Conservation (phyloP, 2,113 vertebrate species). For the Lepisosteus oculatus region DNA sequence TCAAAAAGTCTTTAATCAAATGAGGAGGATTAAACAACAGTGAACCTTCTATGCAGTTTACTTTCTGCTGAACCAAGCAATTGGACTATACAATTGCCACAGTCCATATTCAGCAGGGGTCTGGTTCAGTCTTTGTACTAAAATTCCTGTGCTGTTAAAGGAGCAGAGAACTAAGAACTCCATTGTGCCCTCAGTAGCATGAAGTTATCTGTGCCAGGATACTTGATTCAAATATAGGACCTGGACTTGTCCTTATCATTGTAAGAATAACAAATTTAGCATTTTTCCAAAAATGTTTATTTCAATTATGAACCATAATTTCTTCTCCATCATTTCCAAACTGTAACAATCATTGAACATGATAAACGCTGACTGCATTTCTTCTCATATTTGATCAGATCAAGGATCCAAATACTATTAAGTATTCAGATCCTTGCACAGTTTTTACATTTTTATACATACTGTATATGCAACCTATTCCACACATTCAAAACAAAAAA, state of each 20-base stretch:
- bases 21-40: background rate
- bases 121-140: constrained; percentile 5
- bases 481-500: too few species aligned
- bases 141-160: constrained; percentile 2
- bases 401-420: too few species aligned
- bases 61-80: background rate
- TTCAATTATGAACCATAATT: too few species aligned
- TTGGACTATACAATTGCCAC: background rate
- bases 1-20: background rate
- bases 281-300: too few species aligned
- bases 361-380: too few species aligned
- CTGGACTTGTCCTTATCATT: background rate
- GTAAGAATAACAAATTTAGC: too few species aligned
- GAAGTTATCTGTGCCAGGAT: background rate
- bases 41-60: background rate
- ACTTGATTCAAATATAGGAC: background rate
- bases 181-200: background rate
- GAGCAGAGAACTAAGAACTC: background rate
- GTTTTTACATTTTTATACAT: too few species aligned
- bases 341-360: too few species aligned
- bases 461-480: too few species aligned
- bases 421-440: too few species aligned
- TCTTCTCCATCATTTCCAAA: too few species aligned
- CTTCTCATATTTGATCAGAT: too few species aligned
- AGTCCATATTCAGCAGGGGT: background rate